Base-by-base conservation (phyloP, 2,797 vertebrate genomes). In the Argentina silus region DNA sequence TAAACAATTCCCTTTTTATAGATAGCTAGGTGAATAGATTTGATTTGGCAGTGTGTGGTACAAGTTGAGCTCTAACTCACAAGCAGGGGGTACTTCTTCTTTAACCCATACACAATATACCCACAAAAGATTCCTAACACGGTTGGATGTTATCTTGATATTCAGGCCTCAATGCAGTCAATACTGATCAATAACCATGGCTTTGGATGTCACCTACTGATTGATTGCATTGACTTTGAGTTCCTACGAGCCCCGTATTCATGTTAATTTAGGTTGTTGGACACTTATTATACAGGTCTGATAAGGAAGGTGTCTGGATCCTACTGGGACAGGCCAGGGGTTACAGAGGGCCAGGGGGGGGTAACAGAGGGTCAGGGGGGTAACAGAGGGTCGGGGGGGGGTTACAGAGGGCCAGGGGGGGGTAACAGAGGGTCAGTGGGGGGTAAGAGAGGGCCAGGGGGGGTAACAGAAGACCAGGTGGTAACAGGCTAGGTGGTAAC, bases 161-260 rank as follows among this genome's bases (percentile, higher is more conserved):
- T 19, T 3, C 19, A 27, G 65, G 6, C 44, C 48, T 44, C 47
- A 53, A 50, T 7, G 65, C 12, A 44, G 61, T 19, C 42, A 44
- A n/a, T 45, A 43, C 69, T 56, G 53, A 91, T 93, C 91, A 87
- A 92, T 93, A 92, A 72, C 67, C 81, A 87, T 75, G 78, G 84
- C 74, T 88, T 86, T 86, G 65, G 73, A 77, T 90, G 89, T 88
- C 89, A 88, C 66, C 47, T 6, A 81, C 67, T 92, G 90, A 93
- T 89, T 89, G 90, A 93, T 91, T 82, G 78, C 81, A 80, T 89
- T 90, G 89, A 86, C 84, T 89, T 87, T 89, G 83, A 84, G 76
- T 66, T 76, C 83, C 70, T 76, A 70, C 76, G 79, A 75, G 70
- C 74, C 73, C 81, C 80, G 77, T 63, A 77, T 70, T 87, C 86